Evolutionary conservation across 1,140 invertebrate genomes (phyloP), one percentile per base, ranked within the genome.

Genomic region (Samia ricini): DNA sequence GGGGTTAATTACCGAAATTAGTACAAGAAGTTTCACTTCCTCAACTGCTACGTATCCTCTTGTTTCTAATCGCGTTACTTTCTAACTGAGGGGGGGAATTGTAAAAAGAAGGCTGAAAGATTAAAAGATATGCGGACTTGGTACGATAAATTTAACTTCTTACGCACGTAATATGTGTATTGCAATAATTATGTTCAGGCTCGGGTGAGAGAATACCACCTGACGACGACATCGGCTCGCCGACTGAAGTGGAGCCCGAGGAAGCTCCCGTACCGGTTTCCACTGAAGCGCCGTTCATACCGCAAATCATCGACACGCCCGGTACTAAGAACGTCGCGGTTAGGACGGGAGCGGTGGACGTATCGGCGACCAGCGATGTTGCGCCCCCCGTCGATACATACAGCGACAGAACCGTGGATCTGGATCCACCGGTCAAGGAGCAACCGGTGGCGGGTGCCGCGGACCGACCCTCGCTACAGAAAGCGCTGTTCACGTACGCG

Each of bases 401-500:
- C 36, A 2, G 18, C 22, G 29, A 55, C 52, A 26, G 26, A 60
- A 62, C 19, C 57, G 54, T 24, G 49, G 61, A 33, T 22, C 66
- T 10, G 19, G 65, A 65, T 1, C 61, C 65, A 0, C 65, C 66
- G 15, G 56, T 58, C 7, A 55, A 56, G 15, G 77, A 77, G 2
- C 54, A 70, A 6, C 72, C 81, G 2, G 76, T 74, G 0, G 69
- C 77, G 6, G 80, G 60, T 7, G 65, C 83, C 0, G 84, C 83
- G 0, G 71, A 83, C 22, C 72, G 84, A 3, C 81, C 95, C 86
- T 92, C 93, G 1, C 77, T 96, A 1, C 91, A 92, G 21, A 92
- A 92, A 61, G 95, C 95, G 4, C 77, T 96, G 4, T 91, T 94
- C 60, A 93, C 94, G 51, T 96, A 96, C 85, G 90, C 96, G 42